Base-by-base conservation (phyloP, 2,888 invertebrate genomes). In the Salpingus planirostris region DNA sequence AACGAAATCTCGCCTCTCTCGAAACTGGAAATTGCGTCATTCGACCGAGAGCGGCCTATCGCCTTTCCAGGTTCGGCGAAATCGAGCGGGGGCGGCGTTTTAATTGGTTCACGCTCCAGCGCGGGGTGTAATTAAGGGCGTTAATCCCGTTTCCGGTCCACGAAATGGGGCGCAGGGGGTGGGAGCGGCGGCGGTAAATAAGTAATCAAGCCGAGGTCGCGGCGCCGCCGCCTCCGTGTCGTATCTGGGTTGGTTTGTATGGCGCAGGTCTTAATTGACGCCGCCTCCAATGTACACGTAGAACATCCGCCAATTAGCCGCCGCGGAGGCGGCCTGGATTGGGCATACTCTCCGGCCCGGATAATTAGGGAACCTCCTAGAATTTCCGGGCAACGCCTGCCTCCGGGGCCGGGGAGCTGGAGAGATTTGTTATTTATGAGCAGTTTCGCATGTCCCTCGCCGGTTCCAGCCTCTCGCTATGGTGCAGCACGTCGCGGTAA, bases 301-400 rank as follows among this genome's bases (percentile, higher is more conserved):
- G 55, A 57, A 56, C 61, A 55, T 59, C 60, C 57, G 52, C 63
- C 64, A 64, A 64, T 64, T 64, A 64, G 61, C 61, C 56, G 46
- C 44, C 45, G 43, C 52, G 47, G 46, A 47, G 41, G 43, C 50
- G 42, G 39, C 49, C 51, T 51, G 50, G 54, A 54, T 53, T 52
- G 55, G 52, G 46, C 47, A 48, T 40, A 43, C 30, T 29, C 31
- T 29, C 27, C 29, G 22, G 35, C 21, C 31, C 35, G 29, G 29
- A 39, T 39, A 39, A 39, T 39, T 39, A 39, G 35, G 35, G 39
- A 39, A 39, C 35, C 39, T 31, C 39, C 38, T 38, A 21, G 38
- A 34, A 34, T 24, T 27, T 37, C 29, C 29, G 29, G 33, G 31
- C 38, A 30, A 31, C 36, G 36, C 36, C 36, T 36, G 31, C n/a